phyloP scores from a whole-genome alignment of 2,113 vertebrate species.

The Chinchilla lanigera region DNA sequence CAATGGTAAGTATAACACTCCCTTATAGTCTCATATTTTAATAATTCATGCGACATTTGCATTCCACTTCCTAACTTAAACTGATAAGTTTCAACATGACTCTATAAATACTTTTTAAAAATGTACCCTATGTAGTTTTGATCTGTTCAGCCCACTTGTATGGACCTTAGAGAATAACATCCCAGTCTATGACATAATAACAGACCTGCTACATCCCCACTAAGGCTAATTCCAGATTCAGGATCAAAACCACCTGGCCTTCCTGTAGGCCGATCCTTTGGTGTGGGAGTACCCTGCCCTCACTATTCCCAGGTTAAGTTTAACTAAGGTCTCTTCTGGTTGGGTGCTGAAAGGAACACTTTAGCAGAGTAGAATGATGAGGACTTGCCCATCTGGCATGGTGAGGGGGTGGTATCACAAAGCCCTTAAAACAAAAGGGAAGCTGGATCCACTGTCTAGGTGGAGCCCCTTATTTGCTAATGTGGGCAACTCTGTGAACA shows the following conservation, averaged over 20 bases:
- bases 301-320: background rate
- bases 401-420: background rate
- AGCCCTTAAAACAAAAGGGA: background rate
- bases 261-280: background rate
- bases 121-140: background rate
- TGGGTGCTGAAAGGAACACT: background rate
- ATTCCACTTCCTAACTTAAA: background rate
- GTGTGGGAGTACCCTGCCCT: background rate
- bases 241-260: background rate
- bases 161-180: background rate
- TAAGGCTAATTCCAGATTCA: background rate
- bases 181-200: background rate
- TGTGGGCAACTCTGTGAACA: background rate
- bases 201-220: background rate
- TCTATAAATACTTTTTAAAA: background rate
- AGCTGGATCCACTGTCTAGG: background rate
- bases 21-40: background rate
- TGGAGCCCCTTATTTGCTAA: background rate
- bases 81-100: background rate
- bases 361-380: background rate
- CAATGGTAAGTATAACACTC: background rate
- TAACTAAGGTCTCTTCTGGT: background rate
- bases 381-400: background rate
- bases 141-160: background rate
- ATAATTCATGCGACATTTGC: background rate